A percentile compares a stretch with the other conserved stretches of the same genome.
phyloP scores from a whole-genome alignment of 2,797 vertebrate genomes.

The Threskiornis aethiopicus region DNA sequence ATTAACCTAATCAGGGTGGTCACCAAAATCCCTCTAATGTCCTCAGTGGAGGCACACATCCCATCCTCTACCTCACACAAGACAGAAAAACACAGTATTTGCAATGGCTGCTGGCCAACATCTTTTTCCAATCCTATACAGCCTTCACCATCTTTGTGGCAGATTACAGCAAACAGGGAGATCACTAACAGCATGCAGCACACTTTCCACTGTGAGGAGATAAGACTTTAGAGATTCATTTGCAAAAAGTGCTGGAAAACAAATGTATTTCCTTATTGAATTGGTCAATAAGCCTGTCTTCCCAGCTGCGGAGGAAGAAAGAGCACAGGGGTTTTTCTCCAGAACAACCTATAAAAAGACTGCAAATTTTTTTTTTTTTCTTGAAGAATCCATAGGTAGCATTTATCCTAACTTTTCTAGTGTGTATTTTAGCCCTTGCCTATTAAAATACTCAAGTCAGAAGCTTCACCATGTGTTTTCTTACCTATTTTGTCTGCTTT shows the following conservation, averaged over 20 bases:
- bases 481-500: not conserved
- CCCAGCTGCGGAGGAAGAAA: not conserved
- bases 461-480: not conserved
- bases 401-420: not conserved
- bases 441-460: not conserved
- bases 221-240: not conserved
- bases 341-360: not conserved
- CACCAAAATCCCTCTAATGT: not conserved
- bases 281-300: not conserved
- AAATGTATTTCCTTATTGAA: not conserved
- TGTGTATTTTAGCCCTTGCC: not conserved
- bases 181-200: not conserved
- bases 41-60: not conserved
- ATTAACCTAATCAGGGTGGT: not conserved
- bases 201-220: not conserved
- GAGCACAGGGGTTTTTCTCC: not conserved
- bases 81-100: not conserved
- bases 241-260: not conserved
- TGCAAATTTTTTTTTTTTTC: not conserved
- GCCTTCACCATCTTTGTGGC: not conserved
- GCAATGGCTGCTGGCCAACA: not conserved
- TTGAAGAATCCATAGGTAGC: not conserved
- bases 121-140: not conserved
- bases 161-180: not conserved
- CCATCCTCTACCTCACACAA: not conserved